Evolutionary conservation across 1,140 invertebrate species (phyloP).

Genomic region (Drosophila pandora): DNA sequence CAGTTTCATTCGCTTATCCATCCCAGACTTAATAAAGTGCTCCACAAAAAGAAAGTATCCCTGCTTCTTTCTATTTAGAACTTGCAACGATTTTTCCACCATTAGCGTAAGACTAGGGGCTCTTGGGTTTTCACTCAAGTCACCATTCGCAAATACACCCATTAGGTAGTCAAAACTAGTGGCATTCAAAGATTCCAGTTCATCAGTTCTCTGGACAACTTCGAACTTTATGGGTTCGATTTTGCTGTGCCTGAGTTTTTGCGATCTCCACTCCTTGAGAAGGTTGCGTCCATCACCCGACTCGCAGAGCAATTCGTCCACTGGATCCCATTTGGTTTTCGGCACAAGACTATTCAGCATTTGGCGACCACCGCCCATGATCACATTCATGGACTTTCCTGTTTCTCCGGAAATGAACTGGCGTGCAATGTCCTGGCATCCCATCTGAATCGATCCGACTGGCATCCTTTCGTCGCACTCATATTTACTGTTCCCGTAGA

Average conservation of each 20-base stretch:
- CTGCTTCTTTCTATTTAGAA: constrained; percentile 22
- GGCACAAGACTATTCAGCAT: constrained; percentile 50
- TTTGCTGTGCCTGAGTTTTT: constrained; percentile 31
- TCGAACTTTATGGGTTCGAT: constrained; percentile 38
- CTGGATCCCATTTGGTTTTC: constrained; percentile 23
- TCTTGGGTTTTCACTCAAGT: constrained; percentile 24
- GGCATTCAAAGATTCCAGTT: constrained; percentile 56
- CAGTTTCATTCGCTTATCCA: constrained; percentile 15
- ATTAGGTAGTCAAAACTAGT: constrained; percentile 55
- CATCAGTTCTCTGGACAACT: constrained; percentile 40
- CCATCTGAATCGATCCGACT: neutral
- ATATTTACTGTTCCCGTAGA: constrained; percentile 37
- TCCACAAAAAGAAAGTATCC: constrained; percentile 66
- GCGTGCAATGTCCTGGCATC: constrained; percentile 57
- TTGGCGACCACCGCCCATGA: constrained; percentile 71
- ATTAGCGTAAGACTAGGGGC: constrained; percentile 43
- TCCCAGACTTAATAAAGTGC: constrained; percentile 16
- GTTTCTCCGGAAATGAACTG: constrained; percentile 51
- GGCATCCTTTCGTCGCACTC: constrained; percentile 68
- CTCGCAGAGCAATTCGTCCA: constrained; percentile 55
- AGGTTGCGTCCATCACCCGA: constrained; percentile 60
- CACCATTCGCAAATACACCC: constrained; percentile 66
- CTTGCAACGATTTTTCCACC: constrained; percentile 45
- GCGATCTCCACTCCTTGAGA: constrained; percentile 59
- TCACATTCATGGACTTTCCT: constrained; percentile 51